phyloP scores from a whole-genome alignment of 2,797 vertebrate genomes.

The Bradypus variegatus region DNA sequence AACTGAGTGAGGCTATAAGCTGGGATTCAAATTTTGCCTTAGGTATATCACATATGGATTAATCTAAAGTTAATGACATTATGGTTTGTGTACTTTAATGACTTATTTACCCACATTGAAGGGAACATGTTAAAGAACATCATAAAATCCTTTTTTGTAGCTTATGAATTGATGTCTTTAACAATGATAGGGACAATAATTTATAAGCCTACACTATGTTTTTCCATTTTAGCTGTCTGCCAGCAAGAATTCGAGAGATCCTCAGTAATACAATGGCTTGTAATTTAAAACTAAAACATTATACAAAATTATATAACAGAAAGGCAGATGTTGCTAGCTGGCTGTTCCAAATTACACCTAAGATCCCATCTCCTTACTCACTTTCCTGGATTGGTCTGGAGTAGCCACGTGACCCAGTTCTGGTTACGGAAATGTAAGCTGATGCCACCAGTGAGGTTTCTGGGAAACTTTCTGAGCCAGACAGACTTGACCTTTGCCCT shows the following conservation, averaged over 20 bases:
- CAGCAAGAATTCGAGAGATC: neutral
- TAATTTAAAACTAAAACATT: slow-evolving; percentile 13
- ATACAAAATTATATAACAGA: neutral
- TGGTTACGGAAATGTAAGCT: neutral
- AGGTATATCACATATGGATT: slow-evolving; percentile 13
- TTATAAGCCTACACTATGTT: neutral
- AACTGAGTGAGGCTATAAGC: neutral
- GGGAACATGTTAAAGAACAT: neutral
- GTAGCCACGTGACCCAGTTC: neutral
- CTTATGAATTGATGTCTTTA: slow-evolving; percentile 25
- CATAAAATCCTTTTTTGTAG: neutral
- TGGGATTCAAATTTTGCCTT: slow-evolving; percentile 23
- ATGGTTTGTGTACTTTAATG: slow-evolving; percentile 13
- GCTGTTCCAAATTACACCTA: neutral
- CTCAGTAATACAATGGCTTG: neutral
- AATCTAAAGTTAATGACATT: slow-evolving; percentile 7
- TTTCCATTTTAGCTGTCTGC: neutral
- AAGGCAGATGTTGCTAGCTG: neutral
- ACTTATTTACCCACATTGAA: neutral
- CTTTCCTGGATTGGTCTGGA: neutral
- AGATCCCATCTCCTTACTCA: neutral
- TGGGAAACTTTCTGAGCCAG: neutral
- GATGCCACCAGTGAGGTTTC: neutral
- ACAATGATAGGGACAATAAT: neutral
- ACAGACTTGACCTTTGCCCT: neutral